Base-by-base conservation (phyloP, 1,140 invertebrate species). In the Gerris buenoi region DNA sequence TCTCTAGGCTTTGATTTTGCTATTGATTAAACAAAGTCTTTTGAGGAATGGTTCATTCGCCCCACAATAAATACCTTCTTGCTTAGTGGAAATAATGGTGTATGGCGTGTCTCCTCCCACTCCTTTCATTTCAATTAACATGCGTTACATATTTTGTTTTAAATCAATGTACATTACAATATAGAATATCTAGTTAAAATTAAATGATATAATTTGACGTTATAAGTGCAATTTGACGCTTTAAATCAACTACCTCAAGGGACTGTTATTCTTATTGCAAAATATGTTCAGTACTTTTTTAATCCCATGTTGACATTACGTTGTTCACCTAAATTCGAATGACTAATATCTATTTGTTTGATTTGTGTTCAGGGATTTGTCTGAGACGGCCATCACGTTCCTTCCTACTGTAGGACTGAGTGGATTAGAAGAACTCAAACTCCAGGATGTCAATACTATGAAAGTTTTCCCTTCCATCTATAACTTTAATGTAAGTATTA, bases 391-490 rank as follows among this genome's bases (percentile, higher is more conserved):
- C 0, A 88, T 94, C 65, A 83, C 81, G 2, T 78, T 77, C 14
- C 77, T 94, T 23, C 91, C 91, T 1, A 85, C 85, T 0, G 78
- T 77, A 22, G 91, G 90, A 3, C 77, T 95, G 14, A 80, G 86
- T 60, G 81, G 83, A 46, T 74, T 95, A 22, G 84, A 90, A 75
- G 79, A 81, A 58, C 79, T 95, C 23, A 80, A 82, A 57, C 81
- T 95, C 69, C 80, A 85, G 72, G 82, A 86, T 67, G 89, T 88
- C 0, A 82, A 82, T 15, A 81, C 84, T 0, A 76, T 95, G 64
- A 88, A 87, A 74, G 84, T 85, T 61, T 89, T 95, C 73, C 91
- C 91, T 1, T 90, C 89, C 22, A 86, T 94, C 65, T 87, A 90
- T 72, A 83, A 88, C 73, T 89, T 92, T 72, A 77, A 81, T 76